These are phyloP conservation scores for Thymelicus sylvestris DNA, from an alignment of 2,888 invertebrate species.

Conservation along the genomic window DNA sequence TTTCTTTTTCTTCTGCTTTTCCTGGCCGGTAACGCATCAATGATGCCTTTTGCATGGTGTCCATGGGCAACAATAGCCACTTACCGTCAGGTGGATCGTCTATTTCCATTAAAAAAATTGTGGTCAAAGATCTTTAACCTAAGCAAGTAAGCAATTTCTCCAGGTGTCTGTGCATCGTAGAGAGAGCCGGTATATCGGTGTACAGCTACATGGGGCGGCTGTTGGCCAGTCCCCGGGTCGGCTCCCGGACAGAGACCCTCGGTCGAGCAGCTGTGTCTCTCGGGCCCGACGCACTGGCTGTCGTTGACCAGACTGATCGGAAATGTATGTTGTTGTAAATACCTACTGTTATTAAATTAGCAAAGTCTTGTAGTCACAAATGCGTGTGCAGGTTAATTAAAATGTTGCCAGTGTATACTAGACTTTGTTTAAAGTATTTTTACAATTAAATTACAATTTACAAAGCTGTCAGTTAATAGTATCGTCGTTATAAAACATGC, in stretches of 20 bases:
- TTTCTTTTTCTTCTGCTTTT: no score
- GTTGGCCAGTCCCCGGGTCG: conserved; percentile 93
- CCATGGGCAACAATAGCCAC: no score
- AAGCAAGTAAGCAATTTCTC: conserved; percentile 37
- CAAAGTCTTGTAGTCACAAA: no score
- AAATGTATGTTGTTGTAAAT: conserved; percentile 82
- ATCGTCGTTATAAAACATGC: no score
- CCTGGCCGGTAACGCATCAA: no score
- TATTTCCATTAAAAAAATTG: no score
- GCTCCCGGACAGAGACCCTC: conserved; percentile 92
- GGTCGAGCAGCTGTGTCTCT: conserved; percentile 91
- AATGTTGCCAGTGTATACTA: no score
- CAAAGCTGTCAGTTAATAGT: no score
- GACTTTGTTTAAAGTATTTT: not conserved
- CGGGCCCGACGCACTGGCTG: conserved; percentile 93
- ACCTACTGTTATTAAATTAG: not conserved
- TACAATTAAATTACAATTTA: not conserved
- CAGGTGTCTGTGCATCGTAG: conserved; percentile 95
- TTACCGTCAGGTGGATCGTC: no score
- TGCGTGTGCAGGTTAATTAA: no score
- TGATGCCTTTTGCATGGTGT: no score
- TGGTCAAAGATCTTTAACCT: no score
- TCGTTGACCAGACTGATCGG: conserved; percentile 93
- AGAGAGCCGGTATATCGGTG: conserved; percentile 92
- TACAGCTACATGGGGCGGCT: conserved; percentile 97